Conservation (phyloP, 2,797 vertebrate species). For the Nasua narica region DNA sequence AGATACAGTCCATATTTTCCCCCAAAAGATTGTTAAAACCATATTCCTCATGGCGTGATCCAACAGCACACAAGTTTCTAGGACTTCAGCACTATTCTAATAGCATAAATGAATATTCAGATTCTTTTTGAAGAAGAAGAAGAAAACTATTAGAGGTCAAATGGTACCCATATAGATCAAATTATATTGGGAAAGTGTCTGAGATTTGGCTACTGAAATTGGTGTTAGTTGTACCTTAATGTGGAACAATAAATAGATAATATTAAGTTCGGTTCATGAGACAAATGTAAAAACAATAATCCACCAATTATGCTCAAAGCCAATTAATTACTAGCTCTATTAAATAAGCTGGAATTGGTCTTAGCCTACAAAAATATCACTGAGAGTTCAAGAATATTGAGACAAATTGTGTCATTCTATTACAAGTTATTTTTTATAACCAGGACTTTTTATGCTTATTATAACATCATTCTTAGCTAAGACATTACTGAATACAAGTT, state of each 20-base stretch:
- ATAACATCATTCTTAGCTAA: background rate
- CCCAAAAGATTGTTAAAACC: background rate
- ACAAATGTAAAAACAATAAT: background rate
- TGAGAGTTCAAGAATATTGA: background rate
- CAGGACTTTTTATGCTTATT: background rate
- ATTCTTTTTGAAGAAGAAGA: background rate
- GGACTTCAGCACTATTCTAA: background rate
- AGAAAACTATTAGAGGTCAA: background rate
- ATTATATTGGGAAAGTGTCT: background rate
- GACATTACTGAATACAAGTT: background rate
- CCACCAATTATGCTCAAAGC: background rate
- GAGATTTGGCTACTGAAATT: background rate
- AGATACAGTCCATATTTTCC: background rate
- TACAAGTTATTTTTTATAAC: background rate
- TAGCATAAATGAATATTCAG: background rate
- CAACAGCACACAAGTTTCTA: background rate
- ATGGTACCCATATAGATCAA: background rate
- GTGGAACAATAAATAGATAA: background rate
- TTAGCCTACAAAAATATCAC: background rate
- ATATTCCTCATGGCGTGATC: background rate
- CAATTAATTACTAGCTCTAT: background rate
- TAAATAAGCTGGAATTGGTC: background rate
- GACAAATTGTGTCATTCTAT: background rate
- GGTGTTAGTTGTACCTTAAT: background rate
- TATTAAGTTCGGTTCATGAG: background rate